Evolutionary conservation across 1,140 invertebrate species (phyloP), one percentile per base, ranked within the genome.

Genomic region (Saccostrea echinata): DNA sequence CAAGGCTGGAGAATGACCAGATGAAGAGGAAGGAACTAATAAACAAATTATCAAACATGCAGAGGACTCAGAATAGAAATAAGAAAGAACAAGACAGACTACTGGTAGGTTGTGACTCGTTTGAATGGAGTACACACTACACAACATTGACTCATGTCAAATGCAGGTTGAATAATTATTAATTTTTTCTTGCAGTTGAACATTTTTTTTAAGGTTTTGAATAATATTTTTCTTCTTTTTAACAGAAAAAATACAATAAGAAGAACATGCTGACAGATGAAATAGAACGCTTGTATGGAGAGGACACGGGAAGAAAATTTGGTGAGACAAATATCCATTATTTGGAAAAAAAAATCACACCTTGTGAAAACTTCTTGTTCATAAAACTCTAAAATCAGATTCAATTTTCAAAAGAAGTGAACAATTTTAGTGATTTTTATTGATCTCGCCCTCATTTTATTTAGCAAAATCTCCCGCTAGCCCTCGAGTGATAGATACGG

Each of bases 1-100:
- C 85, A 4, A 81, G 57, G 80, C 64, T 89, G 86, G 88, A 89
- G 43, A 76, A 89, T 27, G 88, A 89, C 3, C 86, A 87, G 84
- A 33, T 51, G 53, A 52, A 89, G 71, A 89, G 86, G 55, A 86
- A 85, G 57, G 52, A 87, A 35, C 83, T 89, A 9, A 89, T 89
- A 57, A 86, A 87, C 30, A 84, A 87, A 82, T 43, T 89, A 18
- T 43, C 86, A 30, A 87, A 81, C 18, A 84, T 89, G 64, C 76
- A 87, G n/a, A 27, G 57, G 24, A 51, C 43, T 27, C 53, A 89
- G 64, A 33, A 21, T n/a, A 85, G 68, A 55, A 84, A 87, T 57
- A 27, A 68, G 53, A 64, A 71, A 33, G 33, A 82, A 85, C 88
- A 89, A 83, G 84, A 89, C 24, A 84, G 68, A 21, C 21, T 89